These are phyloP conservation scores for Hyperoplus lanceolatus DNA, from an alignment of 2,797 vertebrate genomes.

Conservation along the genomic window DNA sequence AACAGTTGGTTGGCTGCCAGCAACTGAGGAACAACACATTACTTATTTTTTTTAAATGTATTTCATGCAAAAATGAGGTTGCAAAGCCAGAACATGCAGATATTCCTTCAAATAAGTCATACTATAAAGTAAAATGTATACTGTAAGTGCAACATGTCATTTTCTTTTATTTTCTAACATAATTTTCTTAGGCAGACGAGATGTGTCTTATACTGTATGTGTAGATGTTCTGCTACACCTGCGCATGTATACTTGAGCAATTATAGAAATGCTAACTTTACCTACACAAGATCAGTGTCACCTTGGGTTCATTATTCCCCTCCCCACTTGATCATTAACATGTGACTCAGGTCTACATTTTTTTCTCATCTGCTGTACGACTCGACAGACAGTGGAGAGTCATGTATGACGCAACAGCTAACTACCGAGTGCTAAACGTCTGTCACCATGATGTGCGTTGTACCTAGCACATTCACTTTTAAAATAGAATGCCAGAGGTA, in stretches of 20 bases:
- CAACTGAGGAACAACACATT: conserved; percentile 81
- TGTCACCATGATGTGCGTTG: neutral
- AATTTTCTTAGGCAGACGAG: too few relatives aligned
- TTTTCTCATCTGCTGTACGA: neutral
- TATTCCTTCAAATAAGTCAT: too few relatives aligned
- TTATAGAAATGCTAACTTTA: neutral
- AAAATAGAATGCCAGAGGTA: neutral
- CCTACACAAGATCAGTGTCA: neutral
- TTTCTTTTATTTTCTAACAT: too few relatives aligned
- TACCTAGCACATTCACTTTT: neutral
- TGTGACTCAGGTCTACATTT: neutral
- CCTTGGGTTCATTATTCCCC: neutral
- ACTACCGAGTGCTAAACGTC: neutral
- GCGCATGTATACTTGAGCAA: neutral
- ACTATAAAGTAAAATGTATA: too few relatives aligned
- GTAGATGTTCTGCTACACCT: neutral
- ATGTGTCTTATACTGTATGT: too few relatives aligned
- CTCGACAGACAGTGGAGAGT: neutral
- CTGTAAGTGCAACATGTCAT: too few relatives aligned
- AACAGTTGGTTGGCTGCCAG: conserved; percentile 90
- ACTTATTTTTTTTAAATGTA: too few relatives aligned
- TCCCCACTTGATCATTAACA: neutral
- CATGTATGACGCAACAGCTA: conserved; percentile 1
- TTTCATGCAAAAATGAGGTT: too few relatives aligned
- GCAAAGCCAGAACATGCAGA: too few relatives aligned